Base-by-base conservation (phyloP, 2,797 vertebrate species). In the Cetoscarus ocellatus region DNA sequence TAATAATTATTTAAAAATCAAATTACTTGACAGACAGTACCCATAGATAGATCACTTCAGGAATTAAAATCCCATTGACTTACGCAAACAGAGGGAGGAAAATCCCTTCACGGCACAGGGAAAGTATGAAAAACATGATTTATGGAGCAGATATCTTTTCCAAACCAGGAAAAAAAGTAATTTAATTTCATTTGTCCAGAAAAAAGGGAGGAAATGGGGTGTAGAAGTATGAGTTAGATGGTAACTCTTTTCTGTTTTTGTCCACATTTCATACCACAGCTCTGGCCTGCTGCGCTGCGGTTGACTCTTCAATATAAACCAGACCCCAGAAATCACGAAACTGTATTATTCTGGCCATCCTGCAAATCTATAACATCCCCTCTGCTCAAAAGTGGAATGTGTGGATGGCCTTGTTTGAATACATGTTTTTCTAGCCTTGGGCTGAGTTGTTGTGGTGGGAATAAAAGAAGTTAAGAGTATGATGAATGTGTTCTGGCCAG, bases 401-500 rank as follows among this genome's bases (percentile, higher is more conserved):
- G 84, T 42, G 17, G 79, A 67, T 71, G 45, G 62, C 70, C 68
- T 77, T 75, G 82, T 86, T 65, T 70, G 70, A 64, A 67, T 81
- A 77, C 76, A 76, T 82, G 74, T 86, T 83, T 88, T 77, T 81
- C 63, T 77, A 67, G 68, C 79, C 82, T 83, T 51, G 0, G 75
- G 85, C 73, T 75, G 67, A 88, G 72, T 80, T 73, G 63, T 74
- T 68, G 78, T 50, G 68, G 59, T 66, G 62, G 54, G 0, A 8
- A 7, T n/a, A 18, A 18, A 48, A 7, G 57, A 68, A 70, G 60
- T 83, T 75, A 67, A 51, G 81, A 81, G 81, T 79, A 80, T 89
- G 90, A 91, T 90, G 86, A 89, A 90, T 91, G 88, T 84, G 82
- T 84, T 88, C 71, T 82, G 88, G 87, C 85, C 82, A 58, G 77